These are phyloP conservation scores for Melieria omissa DNA, from an alignment of 2,888 invertebrate genomes.

Conservation along the genomic window DNA sequence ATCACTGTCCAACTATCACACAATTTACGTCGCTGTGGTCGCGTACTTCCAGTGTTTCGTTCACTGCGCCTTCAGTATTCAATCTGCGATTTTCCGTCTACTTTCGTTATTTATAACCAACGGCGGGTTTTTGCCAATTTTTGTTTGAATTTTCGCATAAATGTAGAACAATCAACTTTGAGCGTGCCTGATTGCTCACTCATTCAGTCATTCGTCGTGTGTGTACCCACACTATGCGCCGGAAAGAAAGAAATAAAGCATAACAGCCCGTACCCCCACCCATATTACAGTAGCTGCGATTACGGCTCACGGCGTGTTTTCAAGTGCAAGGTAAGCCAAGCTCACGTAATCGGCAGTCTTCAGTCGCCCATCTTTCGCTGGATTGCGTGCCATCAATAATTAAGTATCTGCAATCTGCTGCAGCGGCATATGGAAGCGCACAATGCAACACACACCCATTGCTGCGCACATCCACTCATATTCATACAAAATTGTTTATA, in stretches of 20 bases:
- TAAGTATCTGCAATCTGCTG: too few species aligned
- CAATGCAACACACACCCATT: too few species aligned
- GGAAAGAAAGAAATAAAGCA: too few species aligned
- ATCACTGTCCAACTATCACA: too few species aligned
- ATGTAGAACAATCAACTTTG: slow-evolving; percentile 32
- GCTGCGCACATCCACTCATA: too few species aligned
- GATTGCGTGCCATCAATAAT: neutral
- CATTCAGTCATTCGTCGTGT: neutral
- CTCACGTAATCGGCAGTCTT: slow-evolving; percentile 1
- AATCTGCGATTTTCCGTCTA: slow-evolving; percentile 19
- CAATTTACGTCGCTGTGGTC: too few species aligned
- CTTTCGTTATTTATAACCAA: slow-evolving; percentile 33
- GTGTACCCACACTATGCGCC: neutral
- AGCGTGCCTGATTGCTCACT: neutral
- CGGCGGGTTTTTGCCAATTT: slow-evolving; percentile 3
- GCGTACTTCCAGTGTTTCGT: too few species aligned
- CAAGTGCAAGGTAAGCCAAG: slow-evolving; percentile 47
- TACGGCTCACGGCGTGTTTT: slow-evolving; percentile 15
- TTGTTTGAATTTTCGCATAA: slow-evolving; percentile 17
- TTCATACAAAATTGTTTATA: slow-evolving; percentile 22
- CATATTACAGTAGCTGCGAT: too few species aligned
- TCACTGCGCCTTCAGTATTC: slow-evolving; percentile 11
- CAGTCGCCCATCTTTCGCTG: neutral
- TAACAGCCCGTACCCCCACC: too few species aligned
- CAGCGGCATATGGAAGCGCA: too few species aligned